Conservation (phyloP, 2,113 vertebrate species). For the Circaetus cinerascens region DNA sequence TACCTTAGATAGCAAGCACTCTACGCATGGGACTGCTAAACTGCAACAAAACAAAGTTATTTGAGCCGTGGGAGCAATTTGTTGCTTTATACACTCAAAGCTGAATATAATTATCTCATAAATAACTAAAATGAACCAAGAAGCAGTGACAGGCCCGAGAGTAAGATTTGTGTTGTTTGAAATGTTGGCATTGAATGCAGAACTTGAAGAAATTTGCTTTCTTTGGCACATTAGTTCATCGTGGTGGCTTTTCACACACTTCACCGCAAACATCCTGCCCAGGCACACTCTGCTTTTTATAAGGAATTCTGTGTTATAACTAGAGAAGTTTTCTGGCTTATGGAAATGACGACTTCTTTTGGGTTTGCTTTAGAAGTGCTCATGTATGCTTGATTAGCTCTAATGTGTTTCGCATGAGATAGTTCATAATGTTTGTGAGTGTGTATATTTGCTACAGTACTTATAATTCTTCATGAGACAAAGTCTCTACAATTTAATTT, state of each 20-base stretch:
- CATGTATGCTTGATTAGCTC: not conserved
- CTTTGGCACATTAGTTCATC: not conserved
- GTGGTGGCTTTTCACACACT: not conserved
- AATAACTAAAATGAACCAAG: slow-evolving; percentile 42
- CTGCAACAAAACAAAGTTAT: slow-evolving; percentile 27
- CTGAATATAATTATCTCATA: slow-evolving; percentile 52
- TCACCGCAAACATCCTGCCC: not conserved
- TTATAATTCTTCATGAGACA: not conserved
- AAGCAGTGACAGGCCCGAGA: not conserved
- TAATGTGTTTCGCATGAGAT: not conserved
- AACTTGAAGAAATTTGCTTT: not conserved
- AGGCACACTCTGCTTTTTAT: not conserved
- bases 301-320: not conserved
- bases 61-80: slow-evolving; percentile 18
- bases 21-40: not conserved
- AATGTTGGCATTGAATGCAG: not conserved
- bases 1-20: not conserved
- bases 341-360: not conserved
- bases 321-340: not conserved
- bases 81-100: slow-evolving; percentile 44
- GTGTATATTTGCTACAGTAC: not conserved
- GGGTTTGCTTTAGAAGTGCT: not conserved
- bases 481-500: not conserved
- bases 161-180: not conserved
- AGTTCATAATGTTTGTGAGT: not conserved